Evolutionary conservation across 2,888 invertebrate species (phyloP).

Genomic region (Drosophila subquinaria): DNA sequence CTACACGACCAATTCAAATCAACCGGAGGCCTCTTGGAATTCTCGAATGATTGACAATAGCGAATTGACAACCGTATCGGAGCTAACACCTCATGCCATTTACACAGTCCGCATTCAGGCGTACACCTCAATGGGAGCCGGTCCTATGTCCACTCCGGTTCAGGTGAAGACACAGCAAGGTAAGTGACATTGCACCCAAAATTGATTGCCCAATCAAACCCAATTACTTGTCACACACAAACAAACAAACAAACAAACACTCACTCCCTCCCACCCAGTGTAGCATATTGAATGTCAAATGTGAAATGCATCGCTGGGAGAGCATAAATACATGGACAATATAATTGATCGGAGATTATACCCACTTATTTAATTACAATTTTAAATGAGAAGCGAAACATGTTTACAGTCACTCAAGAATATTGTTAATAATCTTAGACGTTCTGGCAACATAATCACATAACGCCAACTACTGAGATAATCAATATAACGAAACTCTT

Average conservation of each 20-base stretch:
- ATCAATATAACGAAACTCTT: neutral
- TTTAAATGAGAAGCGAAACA: constrained; percentile 39
- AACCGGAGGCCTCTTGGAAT: constrained; percentile 95
- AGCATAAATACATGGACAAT: constrained; percentile 40
- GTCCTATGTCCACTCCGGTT: constrained; percentile 98
- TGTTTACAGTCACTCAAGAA: neutral
- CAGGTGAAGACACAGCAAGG: constrained; percentile 99
- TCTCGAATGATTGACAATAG: constrained; percentile 97
- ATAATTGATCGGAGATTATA: constrained; percentile 62
- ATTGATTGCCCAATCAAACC: constrained; percentile 39
- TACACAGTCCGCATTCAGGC: constrained; percentile 98
- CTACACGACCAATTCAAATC: constrained; percentile 95
- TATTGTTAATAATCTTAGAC: constrained; percentile 14
- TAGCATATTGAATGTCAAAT: constrained; percentile 21
- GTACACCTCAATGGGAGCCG: constrained; percentile 96
- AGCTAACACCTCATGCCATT: constrained; percentile 95
- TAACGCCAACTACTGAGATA: constrained; percentile 1
- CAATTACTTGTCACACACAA: constrained; percentile 49
- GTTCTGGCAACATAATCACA: constrained; percentile 7
- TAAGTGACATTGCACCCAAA: constrained; percentile 83
- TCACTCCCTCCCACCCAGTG: constrained; percentile 3
- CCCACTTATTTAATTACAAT: constrained; percentile 77
- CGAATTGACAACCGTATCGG: constrained; percentile 96
- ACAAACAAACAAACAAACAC: constrained; percentile 29
- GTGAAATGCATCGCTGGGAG: constrained; percentile 35